A percentile compares a stretch with the other conserved stretches of the same genome.
These are phyloP conservation scores for Neodiprion fabricii DNA, from an alignment of 1,140 invertebrate species.

Conservation along the genomic window DNA sequence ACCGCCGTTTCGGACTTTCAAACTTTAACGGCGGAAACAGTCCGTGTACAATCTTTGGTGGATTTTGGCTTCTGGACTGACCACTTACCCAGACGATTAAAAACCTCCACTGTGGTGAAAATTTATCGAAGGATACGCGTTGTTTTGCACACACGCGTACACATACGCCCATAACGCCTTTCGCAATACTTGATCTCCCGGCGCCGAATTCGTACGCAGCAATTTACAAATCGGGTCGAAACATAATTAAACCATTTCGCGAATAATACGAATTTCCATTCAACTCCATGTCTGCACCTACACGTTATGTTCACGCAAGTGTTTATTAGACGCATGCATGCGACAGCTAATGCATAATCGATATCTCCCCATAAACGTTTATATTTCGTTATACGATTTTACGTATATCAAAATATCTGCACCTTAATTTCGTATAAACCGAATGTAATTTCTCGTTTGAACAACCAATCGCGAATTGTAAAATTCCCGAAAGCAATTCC, in stretches of 20 bases:
- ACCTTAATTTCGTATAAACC: too few species aligned
- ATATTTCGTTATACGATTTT: too few species aligned
- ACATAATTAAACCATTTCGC: background rate
- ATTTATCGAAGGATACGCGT: background rate
- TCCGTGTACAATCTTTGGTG: background rate
- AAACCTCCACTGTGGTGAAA: background rate
- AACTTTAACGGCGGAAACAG: background rate
- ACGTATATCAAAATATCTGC: too few species aligned
- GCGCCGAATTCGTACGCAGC: background rate
- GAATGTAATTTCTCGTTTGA: background rate
- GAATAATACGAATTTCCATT: background rate
- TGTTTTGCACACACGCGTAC: too few species aligned
- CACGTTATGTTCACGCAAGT: too few species aligned
- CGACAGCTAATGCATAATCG: too few species aligned
- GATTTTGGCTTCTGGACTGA: background rate
- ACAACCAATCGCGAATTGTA: background rate
- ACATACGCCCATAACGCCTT: background rate
- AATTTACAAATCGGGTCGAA: background rate
- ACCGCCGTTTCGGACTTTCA: background rate
- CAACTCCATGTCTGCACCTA: background rate
- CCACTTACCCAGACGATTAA: background rate
- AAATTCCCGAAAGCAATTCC: background rate
- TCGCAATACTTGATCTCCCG: background rate
- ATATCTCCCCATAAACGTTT: too few species aligned
- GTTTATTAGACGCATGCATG: background rate